phyloP scores from a whole-genome alignment of 1,140 invertebrate species.

The Drosophila parvula region DNA sequence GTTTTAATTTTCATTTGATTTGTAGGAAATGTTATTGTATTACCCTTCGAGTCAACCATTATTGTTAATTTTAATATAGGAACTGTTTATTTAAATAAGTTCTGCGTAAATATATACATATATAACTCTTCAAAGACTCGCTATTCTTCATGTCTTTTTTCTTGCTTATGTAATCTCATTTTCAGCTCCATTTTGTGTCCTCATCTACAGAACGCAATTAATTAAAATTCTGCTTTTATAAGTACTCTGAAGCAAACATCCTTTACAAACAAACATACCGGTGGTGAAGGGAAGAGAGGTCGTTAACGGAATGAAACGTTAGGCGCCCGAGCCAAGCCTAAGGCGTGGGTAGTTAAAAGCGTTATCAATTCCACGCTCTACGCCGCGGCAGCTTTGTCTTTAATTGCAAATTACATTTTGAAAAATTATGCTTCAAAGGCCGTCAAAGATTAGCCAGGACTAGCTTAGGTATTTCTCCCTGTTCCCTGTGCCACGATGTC shows the following conservation, averaged over 20 bases:
- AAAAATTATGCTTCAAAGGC: constrained; percentile 79
- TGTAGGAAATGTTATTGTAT: too few species aligned
- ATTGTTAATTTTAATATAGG: too few species aligned
- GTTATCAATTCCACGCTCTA: constrained; percentile 37
- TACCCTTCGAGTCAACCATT: not conserved
- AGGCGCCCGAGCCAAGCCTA: constrained; percentile 56
- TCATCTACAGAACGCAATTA: constrained; percentile 66
- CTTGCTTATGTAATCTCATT: not conserved
- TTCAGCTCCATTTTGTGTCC: constrained; percentile 16
- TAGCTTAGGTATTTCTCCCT: constrained; percentile 24
- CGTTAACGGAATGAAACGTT: constrained; percentile 42
- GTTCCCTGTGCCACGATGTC: not conserved
- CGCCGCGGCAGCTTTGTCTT: constrained; percentile 56
- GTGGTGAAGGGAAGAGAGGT: constrained; percentile 27
- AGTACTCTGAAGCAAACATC: constrained; percentile 78
- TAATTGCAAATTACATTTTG: constrained; percentile 83
- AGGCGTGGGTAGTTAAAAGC: constrained; percentile 48
- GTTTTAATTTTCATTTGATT: too few species aligned
- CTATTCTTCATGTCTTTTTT: not conserved
- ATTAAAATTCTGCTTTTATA: constrained; percentile 79
- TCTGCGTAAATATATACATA: not conserved
- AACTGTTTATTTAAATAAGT: not conserved
- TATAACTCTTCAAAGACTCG: not conserved
- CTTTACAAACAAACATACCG: constrained; percentile 63
- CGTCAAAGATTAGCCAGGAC: constrained; percentile 66